Evolutionary conservation across 2,797 vertebrate genomes (phyloP).

Genomic region (Pantherophis alleghaniensis): DNA sequence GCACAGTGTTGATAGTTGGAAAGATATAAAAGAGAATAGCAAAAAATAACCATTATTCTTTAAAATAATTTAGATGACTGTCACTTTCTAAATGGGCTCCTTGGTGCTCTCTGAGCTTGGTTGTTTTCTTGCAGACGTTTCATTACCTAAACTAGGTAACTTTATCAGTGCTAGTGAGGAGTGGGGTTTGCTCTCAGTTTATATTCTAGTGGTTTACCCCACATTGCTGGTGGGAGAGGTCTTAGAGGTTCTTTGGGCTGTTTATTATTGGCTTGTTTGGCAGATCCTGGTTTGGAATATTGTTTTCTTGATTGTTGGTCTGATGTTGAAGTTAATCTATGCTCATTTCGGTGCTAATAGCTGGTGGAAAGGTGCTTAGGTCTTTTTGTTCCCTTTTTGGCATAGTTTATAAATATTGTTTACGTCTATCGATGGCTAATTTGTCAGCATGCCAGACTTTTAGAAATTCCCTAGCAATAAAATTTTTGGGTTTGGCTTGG

Average conservation of each 20-base stretch:
- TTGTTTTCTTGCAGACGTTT: not conserved
- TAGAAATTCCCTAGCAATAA: not conserved
- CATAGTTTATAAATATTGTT: not conserved
- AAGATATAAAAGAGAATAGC: not conserved
- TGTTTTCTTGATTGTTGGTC: not conserved
- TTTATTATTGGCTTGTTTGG: not conserved
- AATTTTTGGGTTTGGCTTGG: not conserved
- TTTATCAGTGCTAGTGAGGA: not conserved
- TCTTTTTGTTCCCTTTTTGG: not conserved
- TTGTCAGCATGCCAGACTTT: not conserved
- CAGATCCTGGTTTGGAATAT: not conserved
- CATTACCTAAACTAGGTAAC: not conserved
- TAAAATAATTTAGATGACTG: not conserved
- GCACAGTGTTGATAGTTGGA: conserved; percentile 49
- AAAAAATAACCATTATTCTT: not conserved
- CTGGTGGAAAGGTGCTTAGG: not conserved
- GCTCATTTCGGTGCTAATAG: not conserved
- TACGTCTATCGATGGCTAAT: not conserved
- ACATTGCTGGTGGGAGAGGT: not conserved
- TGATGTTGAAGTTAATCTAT: not conserved
- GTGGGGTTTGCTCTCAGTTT: not conserved
- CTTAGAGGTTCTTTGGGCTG: not conserved
- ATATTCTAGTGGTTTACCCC: not conserved
- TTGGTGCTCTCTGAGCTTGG: not conserved
- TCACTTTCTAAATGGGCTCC: not conserved